These are phyloP conservation scores for Lymantria dispar DNA, from an alignment of 2,888 invertebrate genomes.

Conservation along the genomic window DNA sequence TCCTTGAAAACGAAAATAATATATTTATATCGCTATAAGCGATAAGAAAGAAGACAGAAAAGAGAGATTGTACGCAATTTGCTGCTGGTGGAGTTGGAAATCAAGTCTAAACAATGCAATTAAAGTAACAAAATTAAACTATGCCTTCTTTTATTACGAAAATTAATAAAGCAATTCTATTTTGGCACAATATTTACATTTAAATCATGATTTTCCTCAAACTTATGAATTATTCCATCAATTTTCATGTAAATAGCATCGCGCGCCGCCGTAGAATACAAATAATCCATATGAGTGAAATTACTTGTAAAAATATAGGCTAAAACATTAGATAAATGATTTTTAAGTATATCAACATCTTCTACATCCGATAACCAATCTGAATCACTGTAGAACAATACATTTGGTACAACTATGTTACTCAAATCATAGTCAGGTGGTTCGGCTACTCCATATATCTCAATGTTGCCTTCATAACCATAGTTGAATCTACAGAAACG, in stretches of 20 bases:
- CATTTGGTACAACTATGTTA: conserved; percentile 47
- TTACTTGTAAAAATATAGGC: conserved; percentile 72
- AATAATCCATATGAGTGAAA: conserved; percentile 86
- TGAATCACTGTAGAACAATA: conserved; percentile 55
- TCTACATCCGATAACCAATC: conserved; percentile 71
- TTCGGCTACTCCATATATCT: conserved; percentile 62
- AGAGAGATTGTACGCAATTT: no score
- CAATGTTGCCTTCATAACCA: conserved; percentile 43
- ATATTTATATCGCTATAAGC: no score
- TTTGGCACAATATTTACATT: background rate
- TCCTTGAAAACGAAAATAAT: no score
- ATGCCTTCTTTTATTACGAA: background rate
- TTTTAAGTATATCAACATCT: conserved; percentile 69
- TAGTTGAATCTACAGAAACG: conserved; percentile 61
- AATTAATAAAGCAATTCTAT: background rate
- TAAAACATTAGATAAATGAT: conserved; percentile 73
- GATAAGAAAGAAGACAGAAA: no score
- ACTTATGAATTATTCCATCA: conserved; percentile 39
- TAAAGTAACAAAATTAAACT: no score
- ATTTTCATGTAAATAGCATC: conserved; percentile 74
- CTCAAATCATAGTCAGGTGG: conserved; percentile 62
- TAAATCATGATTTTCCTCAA: conserved; percentile 8
- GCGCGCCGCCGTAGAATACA: conserved; percentile 83
- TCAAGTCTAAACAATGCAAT: no score
- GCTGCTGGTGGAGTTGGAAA: no score